These are phyloP conservation scores for Eupithecia exiguata DNA, from an alignment of 2,888 invertebrate genomes.

Conservation along the genomic window DNA sequence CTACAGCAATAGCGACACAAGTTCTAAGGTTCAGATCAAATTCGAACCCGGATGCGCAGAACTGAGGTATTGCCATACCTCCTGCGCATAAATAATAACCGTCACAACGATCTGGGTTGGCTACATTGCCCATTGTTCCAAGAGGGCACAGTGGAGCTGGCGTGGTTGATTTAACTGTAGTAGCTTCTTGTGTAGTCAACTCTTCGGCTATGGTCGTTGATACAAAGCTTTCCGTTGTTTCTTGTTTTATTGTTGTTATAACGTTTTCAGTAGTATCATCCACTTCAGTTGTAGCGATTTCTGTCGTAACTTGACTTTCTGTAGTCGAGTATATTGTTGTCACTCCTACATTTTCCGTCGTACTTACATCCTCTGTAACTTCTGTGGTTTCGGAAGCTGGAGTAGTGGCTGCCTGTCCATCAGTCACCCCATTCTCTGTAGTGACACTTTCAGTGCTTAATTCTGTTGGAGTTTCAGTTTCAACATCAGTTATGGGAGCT, in stretches of 20 bases:
- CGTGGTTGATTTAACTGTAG: slow-evolving; percentile 23
- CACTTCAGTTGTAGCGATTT: background rate
- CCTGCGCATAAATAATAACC: slow-evolving; percentile 47
- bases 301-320: slow-evolving; percentile 2
- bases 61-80: slow-evolving; percentile 38
- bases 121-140: slow-evolving; percentile 38
- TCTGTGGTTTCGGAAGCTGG: slow-evolving; percentile 10
- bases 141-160: slow-evolving; percentile 31
- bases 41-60: slow-evolving; percentile 50
- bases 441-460: background rate
- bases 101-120: slow-evolving; percentile 39
- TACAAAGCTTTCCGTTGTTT: slow-evolving; percentile 15
- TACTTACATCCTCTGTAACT: background rate
- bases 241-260: slow-evolving; percentile 2
- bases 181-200: slow-evolving; percentile 14
- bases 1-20: slow-evolving; percentile 44
- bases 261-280: slow-evolving; percentile 15
- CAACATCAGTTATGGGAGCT: background rate
- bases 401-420: slow-evolving; percentile 1
- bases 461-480: background rate
- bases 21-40: slow-evolving; percentile 46
- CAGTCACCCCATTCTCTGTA: background rate
- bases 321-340: slow-evolving; percentile 1
- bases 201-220: background rate
- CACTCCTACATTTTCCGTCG: background rate